Percentiles rank a stretch among this genome's conserved stretches.
Conservation (phyloP, 2,797 vertebrate genomes). For the Macrochelys suwanniensis region DNA sequence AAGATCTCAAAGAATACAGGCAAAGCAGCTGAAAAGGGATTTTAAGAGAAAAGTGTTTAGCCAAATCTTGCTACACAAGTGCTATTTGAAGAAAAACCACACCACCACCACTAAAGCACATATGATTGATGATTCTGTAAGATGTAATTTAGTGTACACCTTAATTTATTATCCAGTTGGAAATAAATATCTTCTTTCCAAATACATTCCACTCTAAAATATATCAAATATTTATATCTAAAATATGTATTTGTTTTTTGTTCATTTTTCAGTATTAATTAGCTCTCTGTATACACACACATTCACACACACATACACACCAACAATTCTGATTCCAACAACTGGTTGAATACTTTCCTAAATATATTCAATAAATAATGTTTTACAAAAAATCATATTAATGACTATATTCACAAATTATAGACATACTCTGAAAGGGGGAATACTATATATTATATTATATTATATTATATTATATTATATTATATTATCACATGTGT, state of each 20-base stretch:
- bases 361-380: not conserved
- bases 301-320: not conserved
- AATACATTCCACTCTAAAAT: not conserved
- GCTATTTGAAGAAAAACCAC: not conserved
- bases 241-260: not conserved
- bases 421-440: not conserved
- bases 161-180: not conserved
- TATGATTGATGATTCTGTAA: not conserved
- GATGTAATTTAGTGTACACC: not conserved
- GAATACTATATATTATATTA: not conserved
- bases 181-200: not conserved
- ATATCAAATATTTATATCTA: not conserved
- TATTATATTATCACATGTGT: not conserved
- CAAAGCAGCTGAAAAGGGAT: not conserved
- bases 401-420: not conserved
- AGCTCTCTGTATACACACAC: not conserved
- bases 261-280: not conserved
- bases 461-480: too few species aligned
- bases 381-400: conserved; percentile 8
- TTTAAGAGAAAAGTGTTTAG: not conserved
- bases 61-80: not conserved
- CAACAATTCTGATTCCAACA: not conserved
- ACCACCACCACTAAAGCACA: not conserved
- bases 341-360: not conserved
- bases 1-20: not conserved